These are phyloP conservation scores for Periphyllus acericola DNA, from an alignment of 2,888 invertebrate species.

Conservation along the genomic window DNA sequence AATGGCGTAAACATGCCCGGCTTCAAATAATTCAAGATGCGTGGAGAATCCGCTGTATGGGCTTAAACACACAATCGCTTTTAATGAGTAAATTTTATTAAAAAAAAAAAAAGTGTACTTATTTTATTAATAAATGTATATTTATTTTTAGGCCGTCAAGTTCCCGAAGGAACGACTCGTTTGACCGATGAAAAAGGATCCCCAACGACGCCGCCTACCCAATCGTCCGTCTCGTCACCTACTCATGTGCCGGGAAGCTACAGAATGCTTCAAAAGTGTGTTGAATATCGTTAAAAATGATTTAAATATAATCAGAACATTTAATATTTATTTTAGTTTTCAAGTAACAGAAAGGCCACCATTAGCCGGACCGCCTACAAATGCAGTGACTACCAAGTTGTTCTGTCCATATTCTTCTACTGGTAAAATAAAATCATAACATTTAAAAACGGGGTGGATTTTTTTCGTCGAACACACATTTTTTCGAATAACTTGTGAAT, in stretches of 20 bases:
- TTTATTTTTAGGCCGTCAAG: conserved; percentile 43
- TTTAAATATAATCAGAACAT: neutral
- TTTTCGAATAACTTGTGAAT: too few species aligned
- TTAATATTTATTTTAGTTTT: conserved; percentile 21
- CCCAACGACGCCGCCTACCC: conserved; percentile 41
- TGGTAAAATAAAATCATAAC: conserved; percentile 14
- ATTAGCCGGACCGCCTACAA: conserved; percentile 9
- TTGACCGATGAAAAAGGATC: conserved; percentile 61
- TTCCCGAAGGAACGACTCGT: conserved; percentile 15
- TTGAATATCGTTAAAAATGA: neutral
- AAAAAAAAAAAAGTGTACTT: neutral
- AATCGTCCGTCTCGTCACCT: conserved; percentile 59
- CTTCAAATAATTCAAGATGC: conserved; percentile 88
- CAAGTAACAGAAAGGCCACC: conserved; percentile 45
- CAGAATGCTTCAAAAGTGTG: conserved; percentile 55
- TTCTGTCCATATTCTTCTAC: conserved; percentile 52
- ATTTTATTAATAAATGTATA: neutral
- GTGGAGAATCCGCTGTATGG: conserved; percentile 89
- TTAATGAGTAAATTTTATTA: conserved; percentile 69
- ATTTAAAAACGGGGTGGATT: too few species aligned
- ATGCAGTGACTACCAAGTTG: conserved; percentile 42
- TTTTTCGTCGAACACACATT: too few species aligned
- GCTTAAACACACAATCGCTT: conserved; percentile 74
- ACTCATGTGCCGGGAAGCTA: conserved; percentile 56
- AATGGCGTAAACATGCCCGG: conserved; percentile 90